phyloP scores from a whole-genome alignment of 2,113 vertebrate species.

The Okapia johnstoni region DNA sequence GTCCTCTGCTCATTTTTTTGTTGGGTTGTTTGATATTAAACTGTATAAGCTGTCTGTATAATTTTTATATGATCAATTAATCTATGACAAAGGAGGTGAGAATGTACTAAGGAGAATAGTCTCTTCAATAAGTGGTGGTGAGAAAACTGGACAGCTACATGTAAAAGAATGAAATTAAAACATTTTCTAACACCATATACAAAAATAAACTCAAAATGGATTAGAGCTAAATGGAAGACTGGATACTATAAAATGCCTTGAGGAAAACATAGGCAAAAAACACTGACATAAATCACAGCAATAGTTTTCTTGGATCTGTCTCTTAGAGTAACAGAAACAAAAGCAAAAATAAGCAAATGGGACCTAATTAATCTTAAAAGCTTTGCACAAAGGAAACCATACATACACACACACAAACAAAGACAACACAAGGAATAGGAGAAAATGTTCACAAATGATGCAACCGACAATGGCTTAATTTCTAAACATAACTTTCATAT shows the following conservation, averaged over 20 bases:
- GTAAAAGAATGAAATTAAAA: not conserved
- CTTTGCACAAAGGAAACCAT: not conserved
- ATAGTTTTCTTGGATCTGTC: not conserved
- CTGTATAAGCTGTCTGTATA: not conserved
- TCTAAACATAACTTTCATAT: not conserved
- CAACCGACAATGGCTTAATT: not conserved
- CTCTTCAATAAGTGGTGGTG: not conserved
- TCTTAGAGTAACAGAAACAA: not conserved
- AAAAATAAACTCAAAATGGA: not conserved
- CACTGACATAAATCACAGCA: not conserved
- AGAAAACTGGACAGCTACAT: not conserved
- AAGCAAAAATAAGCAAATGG: not conserved
- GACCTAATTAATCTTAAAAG: not conserved
- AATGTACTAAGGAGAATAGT: not conserved
- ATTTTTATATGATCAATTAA: not conserved
- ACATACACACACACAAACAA: not conserved
- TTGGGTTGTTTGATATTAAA: not conserved
- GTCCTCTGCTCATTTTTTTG: not conserved
- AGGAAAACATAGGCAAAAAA: not conserved
- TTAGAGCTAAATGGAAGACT: not conserved
- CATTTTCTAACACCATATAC: not conserved
- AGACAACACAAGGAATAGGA: rapidly evolving
- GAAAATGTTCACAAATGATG: not conserved
- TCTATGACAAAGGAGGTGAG: not conserved
- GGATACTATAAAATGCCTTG: not conserved